Evolutionary conservation across 2,113 vertebrate species (phyloP).

Genomic region (Saguinus midas): DNA sequence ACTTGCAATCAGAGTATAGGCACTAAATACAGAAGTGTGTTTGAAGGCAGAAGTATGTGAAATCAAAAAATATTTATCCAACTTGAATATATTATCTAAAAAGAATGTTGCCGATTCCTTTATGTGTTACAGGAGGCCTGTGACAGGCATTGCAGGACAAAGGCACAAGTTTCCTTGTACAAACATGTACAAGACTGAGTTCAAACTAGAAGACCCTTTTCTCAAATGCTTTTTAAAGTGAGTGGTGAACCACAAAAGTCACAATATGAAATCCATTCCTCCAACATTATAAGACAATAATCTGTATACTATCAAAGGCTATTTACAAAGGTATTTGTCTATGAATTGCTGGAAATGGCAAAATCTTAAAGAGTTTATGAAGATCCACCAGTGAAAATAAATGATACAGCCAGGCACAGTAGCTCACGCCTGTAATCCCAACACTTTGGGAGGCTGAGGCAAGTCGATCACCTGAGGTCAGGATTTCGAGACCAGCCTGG

Average conservation of each 20-base stretch:
- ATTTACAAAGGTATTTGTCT: background rate
- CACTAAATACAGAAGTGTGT: background rate
- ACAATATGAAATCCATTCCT: background rate
- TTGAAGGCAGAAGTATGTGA: background rate
- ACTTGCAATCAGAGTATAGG: background rate
- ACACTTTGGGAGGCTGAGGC: no score
- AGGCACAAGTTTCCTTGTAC: background rate
- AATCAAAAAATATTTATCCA: background rate
- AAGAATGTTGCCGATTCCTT: background rate
- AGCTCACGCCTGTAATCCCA: no score
- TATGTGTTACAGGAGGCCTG: background rate
- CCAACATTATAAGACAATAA: background rate
- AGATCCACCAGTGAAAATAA: background rate
- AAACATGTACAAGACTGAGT: background rate
- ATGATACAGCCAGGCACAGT: no score
- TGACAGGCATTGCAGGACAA: background rate
- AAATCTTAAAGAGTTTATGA: constrained; percentile 25
- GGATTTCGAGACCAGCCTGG: no score
- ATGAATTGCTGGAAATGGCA: constrained; percentile 27
- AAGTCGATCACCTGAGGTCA: no score
- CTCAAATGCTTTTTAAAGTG: background rate
- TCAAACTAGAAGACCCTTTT: background rate
- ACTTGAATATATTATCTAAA: background rate
- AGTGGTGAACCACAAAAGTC: background rate
- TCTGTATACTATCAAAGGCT: background rate